These are phyloP conservation scores for Centroberyx gerrardi DNA, from an alignment of 2,797 vertebrate genomes.

Conservation along the genomic window DNA sequence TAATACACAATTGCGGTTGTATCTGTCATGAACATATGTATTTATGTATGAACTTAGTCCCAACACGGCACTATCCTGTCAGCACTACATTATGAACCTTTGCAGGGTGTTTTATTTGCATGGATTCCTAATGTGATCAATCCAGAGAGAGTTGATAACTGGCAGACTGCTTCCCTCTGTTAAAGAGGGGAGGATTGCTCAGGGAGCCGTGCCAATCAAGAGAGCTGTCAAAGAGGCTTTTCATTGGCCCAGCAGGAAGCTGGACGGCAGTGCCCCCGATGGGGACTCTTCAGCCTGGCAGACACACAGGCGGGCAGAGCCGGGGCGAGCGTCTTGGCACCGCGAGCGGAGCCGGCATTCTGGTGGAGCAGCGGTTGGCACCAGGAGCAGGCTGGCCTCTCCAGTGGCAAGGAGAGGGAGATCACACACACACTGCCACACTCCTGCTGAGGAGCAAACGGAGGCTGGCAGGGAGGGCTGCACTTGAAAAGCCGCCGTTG, in stretches of 20 bases:
- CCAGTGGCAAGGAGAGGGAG: conserved; percentile 65
- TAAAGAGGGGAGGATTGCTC: conserved; percentile 4
- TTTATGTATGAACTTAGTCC: too few relatives aligned
- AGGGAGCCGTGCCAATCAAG: conserved; percentile 71
- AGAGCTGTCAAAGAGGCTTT: conserved; percentile 83
- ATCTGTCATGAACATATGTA: too few relatives aligned
- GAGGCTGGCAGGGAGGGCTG: conserved; percentile 76
- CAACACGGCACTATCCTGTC: too few relatives aligned
- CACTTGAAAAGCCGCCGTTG: conserved; percentile 81
- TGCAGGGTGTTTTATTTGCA: neutral
- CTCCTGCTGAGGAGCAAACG: conserved; percentile 79
- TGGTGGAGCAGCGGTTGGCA: conserved; percentile 75
- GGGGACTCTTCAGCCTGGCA: conserved; percentile 80
- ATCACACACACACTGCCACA: conserved; percentile 69
- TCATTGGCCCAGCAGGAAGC: conserved; percentile 77
- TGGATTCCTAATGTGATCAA: conserved; percentile 42
- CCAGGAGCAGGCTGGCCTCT: conserved; percentile 68
- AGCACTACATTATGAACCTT: too few relatives aligned
- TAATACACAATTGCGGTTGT: too few relatives aligned
- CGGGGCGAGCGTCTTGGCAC: conserved; percentile 74
- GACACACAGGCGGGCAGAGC: conserved; percentile 77
- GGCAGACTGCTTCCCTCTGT: conserved; percentile 44
- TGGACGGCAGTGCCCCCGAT: conserved; percentile 72
- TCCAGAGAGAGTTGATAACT: conserved; percentile 54
- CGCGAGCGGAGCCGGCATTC: conserved; percentile 62